Conservation (phyloP, 2,888 invertebrate species). For the Aquatica leii region DNA sequence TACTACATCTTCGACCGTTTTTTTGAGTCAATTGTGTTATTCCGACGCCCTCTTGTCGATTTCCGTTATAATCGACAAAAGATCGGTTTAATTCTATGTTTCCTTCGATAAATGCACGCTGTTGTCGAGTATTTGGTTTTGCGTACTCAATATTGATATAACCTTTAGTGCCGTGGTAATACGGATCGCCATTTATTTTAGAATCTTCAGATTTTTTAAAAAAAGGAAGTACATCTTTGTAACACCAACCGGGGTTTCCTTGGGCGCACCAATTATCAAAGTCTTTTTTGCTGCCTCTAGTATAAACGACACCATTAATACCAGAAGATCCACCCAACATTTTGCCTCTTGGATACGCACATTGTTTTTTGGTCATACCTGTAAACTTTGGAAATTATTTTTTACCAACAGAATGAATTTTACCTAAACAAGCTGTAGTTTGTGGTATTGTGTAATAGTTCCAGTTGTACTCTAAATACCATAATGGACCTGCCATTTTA, state of each 20-base stretch:
- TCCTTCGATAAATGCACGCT: constrained; percentile 65
- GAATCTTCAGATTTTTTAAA: constrained; percentile 81
- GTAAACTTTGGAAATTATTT: constrained; percentile 3
- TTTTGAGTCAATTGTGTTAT: constrained; percentile 70
- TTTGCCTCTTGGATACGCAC: constrained; percentile 65
- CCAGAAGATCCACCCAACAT: constrained; percentile 84
- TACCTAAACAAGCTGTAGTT: constrained; percentile 24
- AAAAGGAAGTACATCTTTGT: constrained; percentile 75
- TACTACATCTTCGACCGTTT: constrained; percentile 73
- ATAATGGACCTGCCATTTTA: neutral
- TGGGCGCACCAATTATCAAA: constrained; percentile 79
- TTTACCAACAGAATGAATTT: neutral
- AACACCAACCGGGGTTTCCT: constrained; percentile 80
- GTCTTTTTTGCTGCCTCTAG: constrained; percentile 73
- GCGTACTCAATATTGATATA: constrained; percentile 64
- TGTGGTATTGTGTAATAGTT: constrained; percentile 18
- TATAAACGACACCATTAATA: constrained; percentile 83
- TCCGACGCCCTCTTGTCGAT: constrained; percentile 67
- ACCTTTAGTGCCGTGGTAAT: constrained; percentile 66
- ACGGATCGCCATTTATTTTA: constrained; percentile 66
- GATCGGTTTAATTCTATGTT: constrained; percentile 69
- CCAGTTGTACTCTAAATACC: constrained; percentile 15
- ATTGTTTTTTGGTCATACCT: constrained; percentile 49
- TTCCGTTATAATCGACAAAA: constrained; percentile 69
- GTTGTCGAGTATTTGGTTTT: constrained; percentile 29